Conservation (phyloP, 2,113 vertebrate species). For the Osmerus mordax region DNA sequence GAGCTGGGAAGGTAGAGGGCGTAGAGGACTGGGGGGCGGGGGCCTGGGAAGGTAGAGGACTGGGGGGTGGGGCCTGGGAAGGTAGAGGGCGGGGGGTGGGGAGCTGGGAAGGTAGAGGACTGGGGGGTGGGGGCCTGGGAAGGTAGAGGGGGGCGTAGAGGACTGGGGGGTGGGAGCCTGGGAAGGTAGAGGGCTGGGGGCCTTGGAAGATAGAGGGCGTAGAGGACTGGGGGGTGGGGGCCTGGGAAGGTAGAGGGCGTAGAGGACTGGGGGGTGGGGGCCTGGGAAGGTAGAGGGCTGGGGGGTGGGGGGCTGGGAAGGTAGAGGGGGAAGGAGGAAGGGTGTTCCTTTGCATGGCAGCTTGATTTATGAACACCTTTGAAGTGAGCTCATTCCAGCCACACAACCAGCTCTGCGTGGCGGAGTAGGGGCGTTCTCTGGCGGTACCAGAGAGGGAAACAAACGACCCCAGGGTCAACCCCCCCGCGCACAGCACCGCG, state of each 20-base stretch:
- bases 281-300: neutral
- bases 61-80: slow-evolving; percentile 3
- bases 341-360: slow-evolving; percentile 47
- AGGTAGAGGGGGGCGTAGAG: no score
- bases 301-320: no score
- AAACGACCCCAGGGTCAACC: slow-evolving; percentile 47
- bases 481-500: slow-evolving; percentile 26
- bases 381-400: slow-evolving; percentile 66
- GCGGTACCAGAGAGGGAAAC: slow-evolving; percentile 12
- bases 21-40: neutral
- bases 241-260: no score
- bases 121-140: slow-evolving; percentile 2
- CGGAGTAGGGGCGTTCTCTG: slow-evolving; percentile 41
- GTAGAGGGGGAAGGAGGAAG: neutral
- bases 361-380: slow-evolving; percentile 73
- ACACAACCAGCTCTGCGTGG: slow-evolving; percentile 46
- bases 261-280: no score
- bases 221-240: neutral
- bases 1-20: neutral
- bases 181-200: neutral
- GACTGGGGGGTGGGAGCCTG: no score
- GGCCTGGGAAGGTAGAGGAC: neutral
- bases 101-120: no score
- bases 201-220: neutral
- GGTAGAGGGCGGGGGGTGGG: slow-evolving; percentile 1